Conservation (phyloP, 2,888 invertebrate species). For the Peribatodes rhomboidaria region DNA sequence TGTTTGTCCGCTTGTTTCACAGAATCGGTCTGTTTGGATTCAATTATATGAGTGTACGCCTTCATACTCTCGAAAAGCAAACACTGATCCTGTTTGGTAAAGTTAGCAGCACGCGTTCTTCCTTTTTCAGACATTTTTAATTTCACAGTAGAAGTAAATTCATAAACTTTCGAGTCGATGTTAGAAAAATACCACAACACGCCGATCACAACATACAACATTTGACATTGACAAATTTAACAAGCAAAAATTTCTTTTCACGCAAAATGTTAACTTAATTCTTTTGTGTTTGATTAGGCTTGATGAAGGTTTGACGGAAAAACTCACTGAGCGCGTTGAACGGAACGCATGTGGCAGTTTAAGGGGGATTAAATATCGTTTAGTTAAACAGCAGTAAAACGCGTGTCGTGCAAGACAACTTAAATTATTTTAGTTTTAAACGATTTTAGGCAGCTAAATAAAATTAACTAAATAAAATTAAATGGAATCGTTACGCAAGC, state of each 20-base stretch:
- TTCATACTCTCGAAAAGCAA: background rate
- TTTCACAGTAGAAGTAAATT: background rate
- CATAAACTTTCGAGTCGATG: background rate
- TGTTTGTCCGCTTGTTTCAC: background rate
- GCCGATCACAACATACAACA: too few species aligned
- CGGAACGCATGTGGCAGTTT: background rate
- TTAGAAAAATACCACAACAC: background rate
- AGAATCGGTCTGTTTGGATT: background rate
- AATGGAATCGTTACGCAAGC: too few species aligned
- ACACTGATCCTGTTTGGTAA: background rate
- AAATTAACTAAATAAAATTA: background rate
- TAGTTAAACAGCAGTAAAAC: background rate
- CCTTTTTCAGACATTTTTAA: background rate
- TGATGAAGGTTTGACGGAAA: too few species aligned
- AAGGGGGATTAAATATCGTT: background rate
- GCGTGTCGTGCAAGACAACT: background rate
- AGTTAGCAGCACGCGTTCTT: background rate
- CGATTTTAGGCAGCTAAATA: background rate
- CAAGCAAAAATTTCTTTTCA: too few species aligned
- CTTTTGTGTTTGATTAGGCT: background rate
- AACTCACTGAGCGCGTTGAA: too few species aligned
- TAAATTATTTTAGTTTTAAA: background rate
- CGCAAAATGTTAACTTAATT: background rate
- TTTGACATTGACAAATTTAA: background rate
- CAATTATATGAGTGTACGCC: background rate